phyloP scores from a whole-genome alignment of 2,888 invertebrate species.

The Phyto melanocephala region DNA sequence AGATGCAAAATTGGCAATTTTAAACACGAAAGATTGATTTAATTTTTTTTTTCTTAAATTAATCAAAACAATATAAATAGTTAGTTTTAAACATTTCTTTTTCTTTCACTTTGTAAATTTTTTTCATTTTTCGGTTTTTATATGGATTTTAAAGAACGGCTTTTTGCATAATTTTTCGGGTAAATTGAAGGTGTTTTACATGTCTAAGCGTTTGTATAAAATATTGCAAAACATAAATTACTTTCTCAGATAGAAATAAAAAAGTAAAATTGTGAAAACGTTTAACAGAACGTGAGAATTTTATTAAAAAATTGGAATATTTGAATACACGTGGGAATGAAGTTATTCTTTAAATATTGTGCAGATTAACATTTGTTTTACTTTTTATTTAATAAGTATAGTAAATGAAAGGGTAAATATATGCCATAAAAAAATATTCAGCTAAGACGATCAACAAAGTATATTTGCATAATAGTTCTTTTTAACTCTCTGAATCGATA shows the following conservation, averaged over 20 bases:
- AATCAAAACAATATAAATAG: neutral
- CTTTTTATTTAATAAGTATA: too few species aligned
- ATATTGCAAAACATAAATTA: too few species aligned
- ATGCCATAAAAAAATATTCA: too few species aligned
- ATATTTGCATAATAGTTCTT: too few species aligned
- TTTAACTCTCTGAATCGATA: too few species aligned
- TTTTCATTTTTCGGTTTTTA: neutral
- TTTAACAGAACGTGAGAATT: conserved; percentile 3
- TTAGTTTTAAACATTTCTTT: conserved; percentile 16
- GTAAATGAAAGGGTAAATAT: too few species aligned
- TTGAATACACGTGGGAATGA: too few species aligned
- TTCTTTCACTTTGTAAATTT: conserved; percentile 27
- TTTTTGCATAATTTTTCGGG: neutral
- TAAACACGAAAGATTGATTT: conserved; percentile 30
- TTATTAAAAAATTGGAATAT: too few species aligned
- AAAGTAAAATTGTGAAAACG: neutral
- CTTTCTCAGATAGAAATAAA: conserved; percentile 25
- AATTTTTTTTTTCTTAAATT: neutral
- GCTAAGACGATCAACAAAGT: too few species aligned
- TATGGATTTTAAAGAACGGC: neutral
- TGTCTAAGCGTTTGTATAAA: neutral
- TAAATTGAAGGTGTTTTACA: conserved; percentile 10
- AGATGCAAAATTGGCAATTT: conserved; percentile 29
- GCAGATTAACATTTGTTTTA: too few species aligned
- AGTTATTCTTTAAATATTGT: too few species aligned